phyloP scores from a whole-genome alignment of 1,140 invertebrate genomes.

The Bathynomus jamesi region DNA sequence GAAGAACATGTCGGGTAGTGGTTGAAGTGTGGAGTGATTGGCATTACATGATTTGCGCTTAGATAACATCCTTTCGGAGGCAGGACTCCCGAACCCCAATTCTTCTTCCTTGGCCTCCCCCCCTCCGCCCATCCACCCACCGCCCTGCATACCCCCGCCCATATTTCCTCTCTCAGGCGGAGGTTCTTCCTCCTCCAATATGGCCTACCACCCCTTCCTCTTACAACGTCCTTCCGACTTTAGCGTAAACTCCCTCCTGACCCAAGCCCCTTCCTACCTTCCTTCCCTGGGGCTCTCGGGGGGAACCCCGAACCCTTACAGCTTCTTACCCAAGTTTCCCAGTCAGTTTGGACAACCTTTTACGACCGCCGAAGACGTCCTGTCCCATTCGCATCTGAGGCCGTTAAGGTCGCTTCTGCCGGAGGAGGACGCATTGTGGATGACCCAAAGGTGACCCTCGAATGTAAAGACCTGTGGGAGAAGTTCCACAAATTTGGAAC shows the following conservation, averaged over 20 bases:
- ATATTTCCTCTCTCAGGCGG: not conserved
- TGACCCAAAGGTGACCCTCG: conserved; percentile 93
- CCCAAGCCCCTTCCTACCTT: conserved; percentile 49
- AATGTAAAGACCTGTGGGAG: conserved; percentile 96
- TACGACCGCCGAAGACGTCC: conserved; percentile 64
- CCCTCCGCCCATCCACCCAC: conserved; percentile 25
- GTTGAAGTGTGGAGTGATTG: no score
- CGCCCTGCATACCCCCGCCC: conserved; percentile 4
- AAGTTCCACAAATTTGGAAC: conserved; percentile 97
- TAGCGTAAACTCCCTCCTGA: conserved; percentile 79
- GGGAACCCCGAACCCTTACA: conserved; percentile 51
- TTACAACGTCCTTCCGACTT: conserved; percentile 79
- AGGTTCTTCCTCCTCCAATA: conserved; percentile 40
- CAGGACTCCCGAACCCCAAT: conserved; percentile 20
- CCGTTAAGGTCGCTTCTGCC: conserved; percentile 55
- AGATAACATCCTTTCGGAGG: conserved; percentile 24
- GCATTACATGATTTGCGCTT: no score
- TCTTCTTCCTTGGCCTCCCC: conserved; percentile 22
- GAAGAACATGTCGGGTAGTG: no score
- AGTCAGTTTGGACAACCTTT: conserved; percentile 47
- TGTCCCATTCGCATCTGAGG: conserved; percentile 57
- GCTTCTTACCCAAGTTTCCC: conserved; percentile 44
- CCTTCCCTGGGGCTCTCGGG: conserved; percentile 64
- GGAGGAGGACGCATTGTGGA: conserved; percentile 89
- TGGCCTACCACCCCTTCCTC: conserved; percentile 54